These are phyloP conservation scores for Drosophila bipectinata DNA, from an alignment of 1,140 invertebrate species.

Conservation along the genomic window DNA sequence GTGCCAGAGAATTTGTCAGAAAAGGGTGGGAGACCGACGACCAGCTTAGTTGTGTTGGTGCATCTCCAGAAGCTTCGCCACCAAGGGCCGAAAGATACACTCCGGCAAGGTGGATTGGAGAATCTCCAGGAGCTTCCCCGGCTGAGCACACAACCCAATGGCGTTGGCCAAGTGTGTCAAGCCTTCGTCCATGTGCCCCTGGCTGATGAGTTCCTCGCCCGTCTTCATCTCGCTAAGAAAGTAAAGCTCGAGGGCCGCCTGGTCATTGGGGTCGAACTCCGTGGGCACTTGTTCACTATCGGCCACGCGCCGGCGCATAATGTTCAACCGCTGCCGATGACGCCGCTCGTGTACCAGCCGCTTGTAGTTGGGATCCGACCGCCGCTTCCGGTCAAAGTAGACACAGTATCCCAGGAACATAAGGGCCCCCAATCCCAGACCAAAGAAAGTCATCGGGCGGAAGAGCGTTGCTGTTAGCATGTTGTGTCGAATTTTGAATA, in stretches of 20 bases:
- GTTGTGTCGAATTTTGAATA: not conserved
- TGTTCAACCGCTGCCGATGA: not conserved
- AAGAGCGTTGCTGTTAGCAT: not conserved
- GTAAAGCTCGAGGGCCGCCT: not conserved
- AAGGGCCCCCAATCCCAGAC: constrained; percentile 1
- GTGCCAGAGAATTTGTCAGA: no score
- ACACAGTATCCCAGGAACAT: constrained; percentile 14
- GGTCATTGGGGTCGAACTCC: not conserved
- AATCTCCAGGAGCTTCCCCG: constrained; percentile 12
- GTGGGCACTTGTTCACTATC: not conserved
- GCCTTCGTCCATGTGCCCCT: constrained; percentile 1
- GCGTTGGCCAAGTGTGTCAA: constrained; percentile 8
- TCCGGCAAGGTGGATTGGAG: constrained; percentile 3
- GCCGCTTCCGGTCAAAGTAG: constrained; percentile 21
- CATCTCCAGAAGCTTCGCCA: not conserved
- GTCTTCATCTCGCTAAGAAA: constrained; percentile 7
- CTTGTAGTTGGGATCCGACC: constrained; percentile 15
- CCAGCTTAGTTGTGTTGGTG: not conserved
- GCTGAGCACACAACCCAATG: constrained; percentile 3
- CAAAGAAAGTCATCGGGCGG: not conserved
- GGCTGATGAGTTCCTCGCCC: constrained; percentile 4
- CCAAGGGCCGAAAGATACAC: not conserved
- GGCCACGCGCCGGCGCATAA: not conserved
- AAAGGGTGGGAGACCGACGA: not conserved
- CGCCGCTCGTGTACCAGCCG: constrained; percentile 11